A percentile compares a stretch with the other conserved stretches of the same genome.
phyloP scores from a whole-genome alignment of 2,113 vertebrate species.

The Vicugna pacos region DNA sequence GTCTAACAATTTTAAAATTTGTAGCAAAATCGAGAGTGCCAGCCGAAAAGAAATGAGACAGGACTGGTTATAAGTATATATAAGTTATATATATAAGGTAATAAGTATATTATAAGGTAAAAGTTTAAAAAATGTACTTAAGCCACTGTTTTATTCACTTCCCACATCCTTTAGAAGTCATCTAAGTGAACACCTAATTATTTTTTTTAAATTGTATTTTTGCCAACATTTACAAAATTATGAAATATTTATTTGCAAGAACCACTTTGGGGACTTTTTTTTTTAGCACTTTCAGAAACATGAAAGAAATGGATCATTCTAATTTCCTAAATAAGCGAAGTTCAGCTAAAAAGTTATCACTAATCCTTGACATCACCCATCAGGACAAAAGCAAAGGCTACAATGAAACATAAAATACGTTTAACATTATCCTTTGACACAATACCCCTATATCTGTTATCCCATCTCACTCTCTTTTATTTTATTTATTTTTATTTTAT shows the following conservation, averaged over 20 bases:
- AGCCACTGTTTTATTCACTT: not conserved
- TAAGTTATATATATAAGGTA: too few species aligned
- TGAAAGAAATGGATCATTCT: not conserved
- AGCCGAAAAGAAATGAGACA: slow-evolving; percentile 8
- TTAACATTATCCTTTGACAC: not conserved
- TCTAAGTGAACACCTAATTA: not conserved
- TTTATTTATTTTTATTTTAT: too few species aligned
- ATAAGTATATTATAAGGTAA: not conserved
- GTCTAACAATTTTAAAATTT: not conserved
- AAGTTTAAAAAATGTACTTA: not conserved
- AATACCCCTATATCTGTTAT: not conserved
- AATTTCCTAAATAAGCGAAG: slow-evolving; percentile 21
- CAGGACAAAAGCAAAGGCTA: not conserved
- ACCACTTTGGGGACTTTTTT: not conserved
- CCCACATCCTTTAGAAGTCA: not conserved
- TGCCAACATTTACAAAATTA: not conserved
- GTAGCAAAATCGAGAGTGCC: not conserved
- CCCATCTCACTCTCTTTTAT: not conserved
- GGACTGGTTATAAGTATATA: not conserved
- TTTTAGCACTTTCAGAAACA: slow-evolving; percentile 1
- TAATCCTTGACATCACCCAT: not conserved
- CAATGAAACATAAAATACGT: not conserved
- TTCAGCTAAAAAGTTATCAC: not conserved
- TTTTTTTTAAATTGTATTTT: not conserved
- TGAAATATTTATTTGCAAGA: slow-evolving; percentile 11